Evolutionary conservation across 2,888 invertebrate species (phyloP), one percentile per base, ranked within the genome.

Genomic region (Stenolophus ochropezus): DNA sequence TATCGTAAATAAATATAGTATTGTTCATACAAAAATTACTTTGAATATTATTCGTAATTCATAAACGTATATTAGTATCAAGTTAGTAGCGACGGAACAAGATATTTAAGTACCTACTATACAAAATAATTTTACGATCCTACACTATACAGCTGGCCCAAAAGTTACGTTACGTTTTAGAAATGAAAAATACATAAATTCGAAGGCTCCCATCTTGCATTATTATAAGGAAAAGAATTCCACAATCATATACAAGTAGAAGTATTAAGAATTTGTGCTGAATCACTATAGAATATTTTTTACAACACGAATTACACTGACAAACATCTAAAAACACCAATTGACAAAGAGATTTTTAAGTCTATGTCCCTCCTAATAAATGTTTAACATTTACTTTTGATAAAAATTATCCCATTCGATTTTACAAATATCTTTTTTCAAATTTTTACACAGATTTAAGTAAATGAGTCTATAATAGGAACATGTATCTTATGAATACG

Each of bases 351-450:
- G 81, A 81, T 75, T 75, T 81, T 86, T 85, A 89, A 89, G 88
- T 89, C 88, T 89, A 89, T 88, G 88, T 87, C 89, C 88, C 88
- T 88, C 89, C 88, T 88, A 87, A 80, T 80, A 80, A 81, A 81
- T 81, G 81, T 81, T 65, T 65, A 49, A 81, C 81, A 81, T 75
- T 81, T 81, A 81, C 81, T 81, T 81, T 81, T 81, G 81, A 75
- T 81, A 81, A 81, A 75, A 81, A 81, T 75, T 75, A 81, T 80
- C 75, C 81, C 81, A 75, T 75, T 51, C 81, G 80, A 58, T 80
- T 73, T 80, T 80, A 80, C 73, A 80, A 81, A 75, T 75, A 81
- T 81, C 61, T 75, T 79, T 71, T 47, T 47, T 33, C 14, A 27
- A 58, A 23, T 71, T 81, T 81, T 74, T 61, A 75, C 81, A 75